A percentile compares a stretch with the other conserved stretches of the same genome.
These are phyloP conservation scores for Liopterus haemorrhoidalis DNA, from an alignment of 2,888 invertebrate genomes.

Conservation along the genomic window DNA sequence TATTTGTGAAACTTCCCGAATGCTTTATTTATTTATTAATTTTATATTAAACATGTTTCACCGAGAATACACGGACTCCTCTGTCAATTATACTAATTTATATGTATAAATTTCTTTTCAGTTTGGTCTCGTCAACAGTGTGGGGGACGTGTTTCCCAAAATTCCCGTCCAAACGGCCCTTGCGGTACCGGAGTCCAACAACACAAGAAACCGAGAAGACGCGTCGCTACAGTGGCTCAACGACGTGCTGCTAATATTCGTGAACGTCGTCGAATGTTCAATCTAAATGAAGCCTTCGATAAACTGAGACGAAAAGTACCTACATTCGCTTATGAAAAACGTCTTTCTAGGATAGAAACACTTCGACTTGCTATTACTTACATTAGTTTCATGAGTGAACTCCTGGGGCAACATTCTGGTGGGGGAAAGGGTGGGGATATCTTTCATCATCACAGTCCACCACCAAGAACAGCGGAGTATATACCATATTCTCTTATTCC, in stretches of 20 bases:
- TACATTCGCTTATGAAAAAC: conserved; percentile 94
- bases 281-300: conserved; percentile 93
- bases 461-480: conserved; percentile 42
- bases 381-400: conserved; percentile 93
- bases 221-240: conserved; percentile 87
- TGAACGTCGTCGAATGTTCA: conserved; percentile 90
- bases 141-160: conserved; percentile 34
- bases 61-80: no score
- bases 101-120: conserved; percentile 8
- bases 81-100: no score
- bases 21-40: no score
- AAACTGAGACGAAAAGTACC: conserved; percentile 86
- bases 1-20: no score
- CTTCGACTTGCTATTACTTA: conserved; percentile 91
- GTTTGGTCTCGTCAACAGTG: conserved; percentile 34
- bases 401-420: conserved; percentile 54
- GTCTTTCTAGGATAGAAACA: conserved; percentile 91
- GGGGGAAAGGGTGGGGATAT: conserved; percentile 40
- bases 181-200: conserved; percentile 40
- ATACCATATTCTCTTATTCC: conserved; percentile 41
- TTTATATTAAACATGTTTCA: no score
- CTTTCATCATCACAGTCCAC: conserved; percentile 32
- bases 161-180: conserved; percentile 46
- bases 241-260: conserved; percentile 88
- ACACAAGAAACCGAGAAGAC: conserved; percentile 73